A percentile compares a stretch with the other conserved stretches of the same genome.
phyloP scores from a whole-genome alignment of 1,140 invertebrate genomes.

The Aethina tumida region DNA sequence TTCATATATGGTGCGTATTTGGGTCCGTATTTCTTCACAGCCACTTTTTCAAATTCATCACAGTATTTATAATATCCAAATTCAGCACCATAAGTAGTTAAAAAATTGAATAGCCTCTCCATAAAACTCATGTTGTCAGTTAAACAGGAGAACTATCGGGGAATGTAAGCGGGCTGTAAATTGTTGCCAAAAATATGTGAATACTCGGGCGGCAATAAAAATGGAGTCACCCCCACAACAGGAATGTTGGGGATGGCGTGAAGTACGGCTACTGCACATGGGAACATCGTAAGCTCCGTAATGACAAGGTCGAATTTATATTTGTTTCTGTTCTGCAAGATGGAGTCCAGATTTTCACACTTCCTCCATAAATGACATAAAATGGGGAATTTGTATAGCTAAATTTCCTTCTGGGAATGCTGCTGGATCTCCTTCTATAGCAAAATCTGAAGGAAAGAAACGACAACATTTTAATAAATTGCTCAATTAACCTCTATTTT shows the following conservation, averaged over 20 bases:
- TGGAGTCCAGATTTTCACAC: no score
- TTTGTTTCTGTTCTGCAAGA: no score
- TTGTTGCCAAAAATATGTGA: constrained; percentile 5
- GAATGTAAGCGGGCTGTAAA: constrained; percentile 41
- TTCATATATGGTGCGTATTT: no score
- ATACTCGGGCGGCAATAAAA: constrained; percentile 1
- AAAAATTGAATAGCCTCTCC: constrained; percentile 32
- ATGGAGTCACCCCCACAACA: constrained; percentile 1
- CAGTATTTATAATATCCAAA: neutral
- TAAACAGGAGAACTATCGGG: constrained; percentile 17
- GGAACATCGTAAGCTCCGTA: neutral
- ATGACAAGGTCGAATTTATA: constrained; percentile 8
- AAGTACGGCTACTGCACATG: constrained; percentile 1
- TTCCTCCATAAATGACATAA: no score
- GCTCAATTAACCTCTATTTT: no score
- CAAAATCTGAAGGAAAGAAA: no score
- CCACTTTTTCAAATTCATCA: neutral
- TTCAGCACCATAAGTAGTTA: constrained; percentile 1
- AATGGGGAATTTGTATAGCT: no score
- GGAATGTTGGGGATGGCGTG: constrained; percentile 4
- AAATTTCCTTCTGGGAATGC: no score
- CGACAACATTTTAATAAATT: no score
- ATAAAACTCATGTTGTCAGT: constrained; percentile 42
- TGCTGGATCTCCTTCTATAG: no score
- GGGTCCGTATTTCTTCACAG: constrained; percentile 1